Conservation (phyloP, 2,888 invertebrate species). For the Orthosia gothica region DNA sequence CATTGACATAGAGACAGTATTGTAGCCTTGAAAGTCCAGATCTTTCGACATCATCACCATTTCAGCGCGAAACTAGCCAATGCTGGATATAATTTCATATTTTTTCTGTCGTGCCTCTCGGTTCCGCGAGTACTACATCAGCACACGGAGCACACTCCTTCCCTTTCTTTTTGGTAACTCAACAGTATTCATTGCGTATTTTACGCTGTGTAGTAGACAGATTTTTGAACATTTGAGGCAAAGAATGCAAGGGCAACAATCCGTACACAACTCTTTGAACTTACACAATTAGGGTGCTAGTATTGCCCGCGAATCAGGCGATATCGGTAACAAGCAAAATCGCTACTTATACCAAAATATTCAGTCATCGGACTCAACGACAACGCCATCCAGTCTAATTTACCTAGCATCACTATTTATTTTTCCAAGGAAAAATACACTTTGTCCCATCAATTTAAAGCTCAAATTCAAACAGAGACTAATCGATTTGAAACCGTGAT, state of each 20-base stretch:
- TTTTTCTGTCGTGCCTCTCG: not conserved
- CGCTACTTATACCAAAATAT: too few relatives aligned
- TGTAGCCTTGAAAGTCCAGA: not conserved
- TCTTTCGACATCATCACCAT: not conserved
- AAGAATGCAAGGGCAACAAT: too few relatives aligned
- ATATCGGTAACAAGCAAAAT: too few relatives aligned
- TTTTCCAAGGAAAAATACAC: conserved; percentile 11
- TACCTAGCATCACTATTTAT: conserved; percentile 6
- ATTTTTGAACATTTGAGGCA: too few relatives aligned
- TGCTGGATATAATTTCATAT: too few relatives aligned
- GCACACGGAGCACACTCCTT: too few relatives aligned
- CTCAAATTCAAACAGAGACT: conserved; percentile 24
- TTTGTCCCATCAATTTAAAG: conserved; percentile 16
- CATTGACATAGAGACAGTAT: not conserved
- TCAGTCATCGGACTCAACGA: not conserved
- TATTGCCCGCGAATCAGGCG: not conserved
- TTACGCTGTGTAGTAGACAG: too few relatives aligned
- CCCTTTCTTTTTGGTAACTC: too few relatives aligned
- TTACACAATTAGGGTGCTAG: too few relatives aligned
- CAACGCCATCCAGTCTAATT: conserved; percentile 1
- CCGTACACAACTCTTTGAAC: too few relatives aligned
- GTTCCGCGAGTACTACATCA: too few relatives aligned
- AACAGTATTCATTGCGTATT: too few relatives aligned
- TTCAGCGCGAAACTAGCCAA: not conserved
- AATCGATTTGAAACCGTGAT: conserved; percentile 46